These are phyloP conservation scores for Nomada fucata DNA, from an alignment of 2,888 invertebrate genomes.

Conservation along the genomic window DNA sequence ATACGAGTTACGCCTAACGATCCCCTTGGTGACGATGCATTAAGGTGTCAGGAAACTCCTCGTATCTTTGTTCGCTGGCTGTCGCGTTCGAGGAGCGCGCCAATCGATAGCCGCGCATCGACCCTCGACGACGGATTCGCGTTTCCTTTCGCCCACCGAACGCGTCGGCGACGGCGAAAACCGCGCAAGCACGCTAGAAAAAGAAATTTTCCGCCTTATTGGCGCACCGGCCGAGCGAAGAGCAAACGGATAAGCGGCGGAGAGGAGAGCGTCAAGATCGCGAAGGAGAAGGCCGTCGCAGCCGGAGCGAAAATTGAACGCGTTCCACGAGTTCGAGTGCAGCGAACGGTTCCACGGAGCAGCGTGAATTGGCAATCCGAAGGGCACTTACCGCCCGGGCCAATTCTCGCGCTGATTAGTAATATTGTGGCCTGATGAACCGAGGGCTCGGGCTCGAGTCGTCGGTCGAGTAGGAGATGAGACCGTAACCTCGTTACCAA, in stretches of 20 bases:
- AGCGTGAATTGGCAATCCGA: conserved; percentile 81
- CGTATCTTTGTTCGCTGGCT: conserved; percentile 26
- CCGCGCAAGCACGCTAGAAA: too few species aligned
- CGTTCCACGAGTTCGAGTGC: neutral
- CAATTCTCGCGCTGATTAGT: conserved; percentile 82
- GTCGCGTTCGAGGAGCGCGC: neutral
- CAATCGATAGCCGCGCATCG: neutral
- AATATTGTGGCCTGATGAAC: conserved; percentile 84
- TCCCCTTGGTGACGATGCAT: conserved; percentile 81
- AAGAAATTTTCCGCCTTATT: too few species aligned
- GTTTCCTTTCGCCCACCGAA: neutral
- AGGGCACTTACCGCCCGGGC: conserved; percentile 78
- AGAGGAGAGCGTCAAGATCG: neutral
- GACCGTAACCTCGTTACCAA: conserved; percentile 82
- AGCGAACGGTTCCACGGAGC: conserved; percentile 62
- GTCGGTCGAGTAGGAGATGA: conserved; percentile 80
- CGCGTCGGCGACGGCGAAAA: neutral
- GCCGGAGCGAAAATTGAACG: neutral
- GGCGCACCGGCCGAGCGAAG: too few species aligned
- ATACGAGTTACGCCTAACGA: conserved; percentile 79
- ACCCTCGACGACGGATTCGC: neutral
- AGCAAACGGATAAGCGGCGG: neutral
- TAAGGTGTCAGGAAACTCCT: conserved; percentile 62
- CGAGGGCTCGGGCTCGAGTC: conserved; percentile 77
- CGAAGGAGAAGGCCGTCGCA: neutral